phyloP scores from a whole-genome alignment of 2,113 vertebrate genomes.

The Meleagris gallopavo region DNA sequence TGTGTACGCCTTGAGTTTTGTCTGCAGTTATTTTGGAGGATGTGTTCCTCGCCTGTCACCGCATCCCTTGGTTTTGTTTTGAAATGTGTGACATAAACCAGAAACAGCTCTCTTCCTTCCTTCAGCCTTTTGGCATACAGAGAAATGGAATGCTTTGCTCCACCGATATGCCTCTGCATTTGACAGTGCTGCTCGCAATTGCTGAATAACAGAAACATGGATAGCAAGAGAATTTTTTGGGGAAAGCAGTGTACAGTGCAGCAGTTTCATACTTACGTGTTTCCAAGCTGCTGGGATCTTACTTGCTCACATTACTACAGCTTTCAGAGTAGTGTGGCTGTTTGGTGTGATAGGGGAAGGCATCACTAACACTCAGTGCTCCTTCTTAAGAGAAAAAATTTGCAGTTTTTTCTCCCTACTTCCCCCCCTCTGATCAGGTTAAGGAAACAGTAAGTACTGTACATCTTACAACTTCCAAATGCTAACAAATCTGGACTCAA shows the following conservation, averaged over 20 bases:
- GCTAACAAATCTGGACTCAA: not conserved
- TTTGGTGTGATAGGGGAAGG: not conserved
- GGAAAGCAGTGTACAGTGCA: not conserved
- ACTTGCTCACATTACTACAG: fast-evolving
- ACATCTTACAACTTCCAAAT: not conserved
- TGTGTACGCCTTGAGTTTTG: not conserved
- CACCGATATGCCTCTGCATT: not conserved
- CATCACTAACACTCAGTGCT: not conserved
- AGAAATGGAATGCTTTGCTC: not conserved
- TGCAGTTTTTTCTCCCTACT: not conserved
- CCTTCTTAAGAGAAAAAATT: not conserved
- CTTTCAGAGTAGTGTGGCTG: not conserved
- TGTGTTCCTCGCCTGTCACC: not conserved
- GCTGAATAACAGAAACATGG: not conserved
- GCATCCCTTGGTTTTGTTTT: not conserved
- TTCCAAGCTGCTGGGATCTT: not conserved
- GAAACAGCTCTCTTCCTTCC: not conserved
- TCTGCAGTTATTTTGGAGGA: not conserved
- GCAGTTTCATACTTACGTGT: not conserved
- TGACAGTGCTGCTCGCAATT: not conserved
- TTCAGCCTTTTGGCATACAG: not conserved
- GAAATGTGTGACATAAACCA: not conserved
- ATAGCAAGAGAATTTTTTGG: not conserved
- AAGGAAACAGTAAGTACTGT: not conserved
- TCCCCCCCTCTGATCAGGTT: not conserved